Base-by-base conservation (phyloP, 2,797 vertebrate species). In the Pseudochaenichthys georgianus region DNA sequence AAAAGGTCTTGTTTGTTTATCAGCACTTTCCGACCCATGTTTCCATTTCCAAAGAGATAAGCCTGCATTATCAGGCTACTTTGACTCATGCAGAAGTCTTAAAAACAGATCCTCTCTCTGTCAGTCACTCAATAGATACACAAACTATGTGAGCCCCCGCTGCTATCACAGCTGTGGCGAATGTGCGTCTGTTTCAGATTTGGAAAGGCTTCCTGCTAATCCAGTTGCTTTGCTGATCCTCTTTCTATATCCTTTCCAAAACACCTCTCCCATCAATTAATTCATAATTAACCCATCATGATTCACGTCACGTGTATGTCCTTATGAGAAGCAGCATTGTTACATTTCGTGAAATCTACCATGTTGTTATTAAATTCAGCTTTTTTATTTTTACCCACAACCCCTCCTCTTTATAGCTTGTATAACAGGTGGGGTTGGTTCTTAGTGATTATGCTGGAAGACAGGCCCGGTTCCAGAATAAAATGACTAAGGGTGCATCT, bases 361-460 rank as follows among this genome's bases (percentile, higher is more conserved):
- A 1, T 7, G 31, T 28, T n/a, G 13, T 51, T 15, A 57, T 34
- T 12, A 17, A 13, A 28, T 54, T 78, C n/a, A 21, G 21, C 21
- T 21, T 21, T 21, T 21, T 21, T 21, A 21, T n/a, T 21, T 21
- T 52, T 47, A 9, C 9, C 16, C 17, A 4, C n/a, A 4, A 15
- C 42, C 5, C 34, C 16, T 67, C 69, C 38, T 19, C 19, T 64
- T 53, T 51, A 54, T 64, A 67, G 31, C 28, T 64, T 62, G 68
- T 58, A 23, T 23, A 84, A 82, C 83, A 86, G 73, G 81, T 80
- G 53, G n/a, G 68, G 43, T 34, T 43, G 28, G 57, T 80, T 89
- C 62, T 19, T 55, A 64, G 52, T 31, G 60, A 82, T 78, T 58
- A 76, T 63, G 63, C 28, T 64, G 53, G 21, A 21, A 21, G 21